These are phyloP conservation scores for Oncorhynchus tshawytscha DNA, from an alignment of 2,113 vertebrate species.

Conservation along the genomic window DNA sequence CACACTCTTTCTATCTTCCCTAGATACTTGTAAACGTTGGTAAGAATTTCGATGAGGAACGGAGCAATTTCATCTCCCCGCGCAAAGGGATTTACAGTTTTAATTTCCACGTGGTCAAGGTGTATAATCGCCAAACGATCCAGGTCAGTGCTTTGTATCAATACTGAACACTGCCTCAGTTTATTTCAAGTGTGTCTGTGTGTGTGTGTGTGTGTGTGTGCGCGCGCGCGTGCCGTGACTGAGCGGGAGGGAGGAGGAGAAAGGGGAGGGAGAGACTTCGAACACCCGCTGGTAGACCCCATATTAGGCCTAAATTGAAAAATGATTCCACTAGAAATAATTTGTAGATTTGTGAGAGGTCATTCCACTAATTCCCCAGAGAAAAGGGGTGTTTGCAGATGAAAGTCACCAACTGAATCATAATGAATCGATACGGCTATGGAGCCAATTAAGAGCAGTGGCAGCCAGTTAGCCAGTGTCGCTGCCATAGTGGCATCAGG, in stretches of 20 bases:
- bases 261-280: neutral
- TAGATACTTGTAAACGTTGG: constrained; percentile 95
- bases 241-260: neutral
- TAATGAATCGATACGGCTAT: constrained; percentile 52
- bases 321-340: constrained; percentile 5
- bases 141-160: constrained; percentile 79
- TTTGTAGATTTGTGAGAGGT: constrained; percentile 44
- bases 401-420: constrained; percentile 45
- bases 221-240: neutral
- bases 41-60: constrained; percentile 91
- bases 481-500: constrained; percentile 34
- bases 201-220: neutral
- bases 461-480: constrained; percentile 6
- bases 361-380: constrained; percentile 31
- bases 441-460: constrained; percentile 13
- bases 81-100: constrained; percentile 99
- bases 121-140: constrained; percentile 98
- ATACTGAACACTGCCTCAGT: neutral
- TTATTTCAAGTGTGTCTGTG: neutral
- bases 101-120: constrained; percentile 98
- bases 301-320: neutral
- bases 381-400: constrained; percentile 42
- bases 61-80: constrained; percentile 93
- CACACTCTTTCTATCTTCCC: constrained; percentile 15
- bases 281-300: neutral